Percentiles rank a stretch among this genome's conserved stretches.
Evolutionary conservation across 2,888 invertebrate species (phyloP).

Genomic region (Icerya purchasi): DNA sequence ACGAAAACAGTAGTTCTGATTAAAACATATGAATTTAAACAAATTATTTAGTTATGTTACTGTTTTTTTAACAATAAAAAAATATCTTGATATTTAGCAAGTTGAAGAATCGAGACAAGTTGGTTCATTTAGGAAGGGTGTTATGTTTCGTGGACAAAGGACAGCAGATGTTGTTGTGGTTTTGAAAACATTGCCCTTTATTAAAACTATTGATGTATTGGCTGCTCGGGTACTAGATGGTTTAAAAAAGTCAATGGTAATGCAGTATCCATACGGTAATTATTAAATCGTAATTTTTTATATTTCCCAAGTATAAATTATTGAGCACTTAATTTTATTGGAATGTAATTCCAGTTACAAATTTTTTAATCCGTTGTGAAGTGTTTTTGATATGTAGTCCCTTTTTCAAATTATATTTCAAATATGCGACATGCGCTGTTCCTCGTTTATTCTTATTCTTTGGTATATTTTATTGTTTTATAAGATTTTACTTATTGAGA

Average conservation of each 20-base stretch:
- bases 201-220: slow-evolving; percentile 80
- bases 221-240: slow-evolving; percentile 73
- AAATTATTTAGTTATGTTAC: too few relatives aligned
- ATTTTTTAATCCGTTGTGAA: not conserved
- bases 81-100: slow-evolving; percentile 34
- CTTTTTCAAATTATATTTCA: too few relatives aligned
- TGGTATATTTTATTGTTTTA: too few relatives aligned
- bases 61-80: not conserved
- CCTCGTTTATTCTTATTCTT: too few relatives aligned
- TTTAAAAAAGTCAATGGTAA: slow-evolving; percentile 10
- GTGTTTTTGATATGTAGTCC: too few relatives aligned
- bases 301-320: too few relatives aligned
- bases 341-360: not conserved
- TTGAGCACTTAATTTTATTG: too few relatives aligned
- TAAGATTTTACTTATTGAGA: too few relatives aligned
- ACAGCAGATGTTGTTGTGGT: slow-evolving; percentile 93
- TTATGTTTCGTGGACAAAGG: slow-evolving; percentile 86
- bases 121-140: slow-evolving; percentile 94
- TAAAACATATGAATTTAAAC: too few relatives aligned
- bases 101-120: slow-evolving; percentile 88
- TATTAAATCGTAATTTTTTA: too few relatives aligned
- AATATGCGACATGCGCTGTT: too few relatives aligned
- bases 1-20: too few relatives aligned
- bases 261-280: slow-evolving; percentile 5
- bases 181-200: slow-evolving; percentile 84